Evolutionary conservation across 2,113 vertebrate species (phyloP).

Genomic region (Sminthopsis crassicaudata): DNA sequence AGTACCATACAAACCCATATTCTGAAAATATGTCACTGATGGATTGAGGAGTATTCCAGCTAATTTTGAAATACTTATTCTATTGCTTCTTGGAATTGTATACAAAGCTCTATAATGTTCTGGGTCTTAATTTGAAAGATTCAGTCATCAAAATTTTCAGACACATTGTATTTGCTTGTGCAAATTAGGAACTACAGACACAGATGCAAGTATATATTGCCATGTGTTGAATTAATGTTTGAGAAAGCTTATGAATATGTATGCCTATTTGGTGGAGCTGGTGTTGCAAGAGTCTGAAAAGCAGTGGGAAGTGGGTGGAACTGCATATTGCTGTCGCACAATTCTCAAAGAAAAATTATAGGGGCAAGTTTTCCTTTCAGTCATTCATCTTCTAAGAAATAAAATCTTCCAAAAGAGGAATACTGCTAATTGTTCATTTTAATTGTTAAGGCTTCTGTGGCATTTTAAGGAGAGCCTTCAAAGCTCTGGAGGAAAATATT

Average conservation of each 20-base stretch:
- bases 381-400: conserved; percentile 60
- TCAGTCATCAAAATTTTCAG: conserved; percentile 81
- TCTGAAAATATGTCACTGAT: conserved; percentile 59
- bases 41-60: conserved; percentile 68
- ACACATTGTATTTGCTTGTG: conserved; percentile 82
- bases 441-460: conserved; percentile 66
- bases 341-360: conserved; percentile 71
- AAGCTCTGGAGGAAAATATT: conserved; percentile 38
- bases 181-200: conserved; percentile 79
- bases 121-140: conserved; percentile 77
- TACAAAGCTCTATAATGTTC: conserved; percentile 69
- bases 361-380: conserved; percentile 73
- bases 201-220: conserved; percentile 81
- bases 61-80: conserved; percentile 67
- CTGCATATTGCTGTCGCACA: conserved; percentile 77
- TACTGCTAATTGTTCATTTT: conserved; percentile 73
- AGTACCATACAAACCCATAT: conserved; percentile 62
- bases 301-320: conserved; percentile 76
- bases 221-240: conserved; percentile 81
- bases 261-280: conserved; percentile 75
- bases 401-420: conserved; percentile 58
- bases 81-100: conserved; percentile 75
- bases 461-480: conserved; percentile 58
- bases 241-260: conserved; percentile 81
- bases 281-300: conserved; percentile 73